Evolutionary conservation across 2,113 vertebrate species (phyloP), one percentile per base, ranked within the genome.

Genomic region (Anhinga rufa): DNA sequence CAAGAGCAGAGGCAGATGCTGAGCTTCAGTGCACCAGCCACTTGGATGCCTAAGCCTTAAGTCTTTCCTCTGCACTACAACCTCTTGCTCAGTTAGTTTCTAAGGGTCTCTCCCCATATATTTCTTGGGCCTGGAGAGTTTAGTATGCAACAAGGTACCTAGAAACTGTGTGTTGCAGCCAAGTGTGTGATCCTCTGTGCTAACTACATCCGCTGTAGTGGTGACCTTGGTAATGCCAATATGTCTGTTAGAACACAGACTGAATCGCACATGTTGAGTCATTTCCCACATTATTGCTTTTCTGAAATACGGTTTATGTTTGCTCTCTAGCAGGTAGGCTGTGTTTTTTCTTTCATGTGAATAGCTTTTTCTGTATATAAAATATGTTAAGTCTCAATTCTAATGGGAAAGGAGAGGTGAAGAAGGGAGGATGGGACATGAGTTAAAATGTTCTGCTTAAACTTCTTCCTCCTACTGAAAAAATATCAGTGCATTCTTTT

Each of bases 161-260:
- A 16, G 24, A 42, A 76, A 44, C 31, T 66, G 21, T 19, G 36
- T 28, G 34, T 49, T 17, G 19, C 60, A 71, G 19, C 22, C 26
- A 3, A 36, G 10, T 29, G 18, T n/a, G 17, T 49, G n/a, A 34
- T 75, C 4, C 24, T 64, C 48, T 65, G 25, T 46, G 38, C 19
- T 69, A 36, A 61, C 46, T 70, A 18, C 2, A 0, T 21, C 29
- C 1, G 0, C 51, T 60, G 28, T 6, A 42, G 54, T 0, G 0
- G n/a, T 48, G 82, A 29, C 5, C 21, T 61, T 61, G 46, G 54
- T 61, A 60, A 57, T 76, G 40, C 36, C 57, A 76, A 26, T 31
- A 25, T 4, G 18, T 58, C 17, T 58, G 26, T 52, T 69, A 82
- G 46, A 82, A 68, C 38, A 32, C 29, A 17, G 36, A 12, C 38